A percentile compares a stretch with the other conserved stretches of the same genome.
Evolutionary conservation across 2,797 vertebrate genomes (phyloP).

Genomic region (Chaetophractus vellerosus): DNA sequence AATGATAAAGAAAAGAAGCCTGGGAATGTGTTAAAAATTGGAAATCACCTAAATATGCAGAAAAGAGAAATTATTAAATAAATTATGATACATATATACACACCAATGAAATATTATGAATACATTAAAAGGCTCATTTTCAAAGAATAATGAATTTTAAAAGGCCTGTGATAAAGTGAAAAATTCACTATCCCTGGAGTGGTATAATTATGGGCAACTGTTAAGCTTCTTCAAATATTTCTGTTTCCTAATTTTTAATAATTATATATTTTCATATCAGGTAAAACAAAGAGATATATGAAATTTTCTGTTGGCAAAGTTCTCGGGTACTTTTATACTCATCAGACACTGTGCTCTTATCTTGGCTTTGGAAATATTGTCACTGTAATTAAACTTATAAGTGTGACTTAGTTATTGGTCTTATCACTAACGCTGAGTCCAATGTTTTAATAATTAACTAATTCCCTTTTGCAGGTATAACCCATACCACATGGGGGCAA

Average conservation of each 20-base stretch:
- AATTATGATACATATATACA: neutral
- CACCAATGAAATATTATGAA: conserved; percentile 16
- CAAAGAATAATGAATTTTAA: conserved; percentile 54
- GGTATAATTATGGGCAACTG: neutral
- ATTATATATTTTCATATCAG: neutral
- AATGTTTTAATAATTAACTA: neutral
- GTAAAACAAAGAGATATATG: conserved; percentile 16
- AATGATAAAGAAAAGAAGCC: neutral
- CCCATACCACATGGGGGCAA: neutral
- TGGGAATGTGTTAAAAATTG: neutral
- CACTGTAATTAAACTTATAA: neutral
- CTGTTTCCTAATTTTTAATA: conserved; percentile 17
- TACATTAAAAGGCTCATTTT: neutral
- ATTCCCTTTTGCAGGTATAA: neutral
- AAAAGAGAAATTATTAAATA: neutral
- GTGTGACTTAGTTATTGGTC: conserved; percentile 7
- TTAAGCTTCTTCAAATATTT: conserved; percentile 20
- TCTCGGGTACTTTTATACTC: conserved; percentile 5
- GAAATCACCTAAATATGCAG: neutral
- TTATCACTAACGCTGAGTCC: neutral
- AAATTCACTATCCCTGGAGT: neutral
- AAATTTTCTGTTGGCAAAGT: conserved; percentile 5
- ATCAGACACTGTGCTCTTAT: neutral
- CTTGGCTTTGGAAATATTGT: neutral
- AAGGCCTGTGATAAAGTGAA: neutral